Evolutionary conservation across 2,888 invertebrate genomes (phyloP).

Genomic region (Thecocarcelia acutangulata): DNA sequence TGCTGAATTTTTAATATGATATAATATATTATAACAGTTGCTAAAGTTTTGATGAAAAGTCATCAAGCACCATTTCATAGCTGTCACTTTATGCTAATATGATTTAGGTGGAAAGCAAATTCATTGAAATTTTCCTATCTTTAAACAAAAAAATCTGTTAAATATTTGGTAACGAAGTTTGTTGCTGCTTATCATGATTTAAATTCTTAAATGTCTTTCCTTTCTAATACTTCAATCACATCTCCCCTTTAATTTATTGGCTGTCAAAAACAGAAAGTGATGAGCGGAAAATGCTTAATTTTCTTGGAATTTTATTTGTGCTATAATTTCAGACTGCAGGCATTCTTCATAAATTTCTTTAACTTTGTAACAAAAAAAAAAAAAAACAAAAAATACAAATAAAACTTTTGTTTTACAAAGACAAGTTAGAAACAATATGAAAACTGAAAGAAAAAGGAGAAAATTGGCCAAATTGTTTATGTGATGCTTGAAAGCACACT

Average conservation of each 20-base stretch:
- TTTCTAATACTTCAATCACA: too few relatives aligned
- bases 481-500: slow-evolving; percentile 57
- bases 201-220: too few relatives aligned
- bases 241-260: not conserved
- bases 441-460: slow-evolving; percentile 15
- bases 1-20: too few relatives aligned
- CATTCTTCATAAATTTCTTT: slow-evolving; percentile 1
- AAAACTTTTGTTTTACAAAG: too few relatives aligned
- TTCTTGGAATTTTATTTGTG: not conserved
- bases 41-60: too few relatives aligned
- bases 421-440: slow-evolving; percentile 5
- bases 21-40: too few relatives aligned
- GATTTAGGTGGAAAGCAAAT: not conserved
- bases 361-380: not conserved
- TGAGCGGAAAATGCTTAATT: not conserved
- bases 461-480: slow-evolving; percentile 41
- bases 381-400: not conserved
- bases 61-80: too few relatives aligned
- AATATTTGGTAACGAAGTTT: too few relatives aligned
- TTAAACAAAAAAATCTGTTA: too few relatives aligned
- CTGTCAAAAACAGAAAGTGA: not conserved
- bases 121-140: too few relatives aligned
- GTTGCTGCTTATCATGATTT: too few relatives aligned
- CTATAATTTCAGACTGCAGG: not conserved
- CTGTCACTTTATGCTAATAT: not conserved